Evolutionary conservation across 2,797 vertebrate genomes (phyloP).

Genomic region (Setipinna tenuifilis): DNA sequence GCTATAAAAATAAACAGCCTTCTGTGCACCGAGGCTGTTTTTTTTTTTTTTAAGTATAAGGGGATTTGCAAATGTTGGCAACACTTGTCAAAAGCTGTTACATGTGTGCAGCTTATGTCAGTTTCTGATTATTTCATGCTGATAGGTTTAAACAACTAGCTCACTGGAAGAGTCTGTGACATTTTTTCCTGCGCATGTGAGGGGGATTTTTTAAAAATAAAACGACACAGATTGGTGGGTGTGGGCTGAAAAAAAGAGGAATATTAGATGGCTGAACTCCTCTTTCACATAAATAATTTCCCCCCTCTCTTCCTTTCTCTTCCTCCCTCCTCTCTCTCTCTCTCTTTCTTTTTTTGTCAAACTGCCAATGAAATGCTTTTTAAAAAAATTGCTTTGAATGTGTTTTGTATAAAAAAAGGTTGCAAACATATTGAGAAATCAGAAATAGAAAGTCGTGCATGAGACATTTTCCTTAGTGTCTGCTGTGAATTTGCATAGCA

Average conservation of each 20-base stretch:
- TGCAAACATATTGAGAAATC: slow-evolving; percentile 54
- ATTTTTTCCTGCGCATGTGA: slow-evolving; percentile 47
- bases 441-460: slow-evolving; percentile 24
- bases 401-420: slow-evolving; percentile 53
- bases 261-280: slow-evolving; percentile 45
- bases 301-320: background rate
- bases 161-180: slow-evolving; percentile 46
- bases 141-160: slow-evolving; percentile 48
- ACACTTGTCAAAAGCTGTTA: slow-evolving; percentile 50
- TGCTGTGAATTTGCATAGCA: slow-evolving; percentile 51
- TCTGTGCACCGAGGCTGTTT: background rate
- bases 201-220: slow-evolving; percentile 60
- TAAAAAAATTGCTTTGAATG: slow-evolving; percentile 43
- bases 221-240: slow-evolving; percentile 44
- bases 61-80: slow-evolving; percentile 47
- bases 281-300: slow-evolving; percentile 34
- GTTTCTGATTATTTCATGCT: slow-evolving; percentile 43
- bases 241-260: slow-evolving; percentile 46
- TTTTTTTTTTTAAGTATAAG: slow-evolving; percentile 1
- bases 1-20: slow-evolving; percentile 16
- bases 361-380: slow-evolving; percentile 48
- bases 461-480: slow-evolving; percentile 7
- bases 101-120: slow-evolving; percentile 42
- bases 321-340: background rate
- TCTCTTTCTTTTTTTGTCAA: slow-evolving; percentile 44